These are phyloP conservation scores for Formicarius rufipectus DNA, from an alignment of 2,113 vertebrate species.

Conservation along the genomic window DNA sequence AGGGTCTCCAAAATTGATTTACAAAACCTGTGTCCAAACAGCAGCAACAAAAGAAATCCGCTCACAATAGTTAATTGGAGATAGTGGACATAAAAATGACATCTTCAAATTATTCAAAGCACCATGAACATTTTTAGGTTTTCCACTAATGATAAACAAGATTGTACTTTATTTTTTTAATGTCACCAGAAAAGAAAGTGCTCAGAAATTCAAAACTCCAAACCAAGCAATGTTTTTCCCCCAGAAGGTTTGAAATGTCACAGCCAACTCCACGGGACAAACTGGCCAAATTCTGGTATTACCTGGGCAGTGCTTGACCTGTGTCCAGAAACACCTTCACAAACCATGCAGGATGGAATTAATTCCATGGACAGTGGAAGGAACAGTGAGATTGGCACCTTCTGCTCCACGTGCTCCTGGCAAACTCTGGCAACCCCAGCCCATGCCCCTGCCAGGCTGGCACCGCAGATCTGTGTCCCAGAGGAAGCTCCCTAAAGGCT, in stretches of 20 bases:
- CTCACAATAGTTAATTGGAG: neutral
- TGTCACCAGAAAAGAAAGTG: neutral
- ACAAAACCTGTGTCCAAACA: neutral
- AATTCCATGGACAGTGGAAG: accelerated
- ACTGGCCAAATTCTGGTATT: neutral
- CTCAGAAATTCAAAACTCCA: neutral
- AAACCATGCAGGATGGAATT: accelerated
- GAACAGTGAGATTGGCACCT: neutral
- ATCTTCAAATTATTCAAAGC: neutral
- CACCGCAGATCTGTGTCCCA: accelerated
- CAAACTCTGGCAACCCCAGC: neutral
- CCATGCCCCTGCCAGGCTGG: accelerated
- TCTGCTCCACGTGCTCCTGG: neutral
- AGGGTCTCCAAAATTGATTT: neutral
- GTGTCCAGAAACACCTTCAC: neutral
- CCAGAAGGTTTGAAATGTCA: neutral
- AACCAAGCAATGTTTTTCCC: neutral
- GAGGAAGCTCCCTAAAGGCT: neutral
- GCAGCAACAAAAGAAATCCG: neutral
- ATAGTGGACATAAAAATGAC: neutral
- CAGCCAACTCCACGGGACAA: neutral
- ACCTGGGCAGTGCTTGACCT: neutral
- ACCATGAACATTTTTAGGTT: accelerated
- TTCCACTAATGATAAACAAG: neutral
- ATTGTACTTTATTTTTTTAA: neutral